Evolutionary conservation across 2,797 vertebrate species (phyloP).

Genomic region (Siniperca obscura): DNA sequence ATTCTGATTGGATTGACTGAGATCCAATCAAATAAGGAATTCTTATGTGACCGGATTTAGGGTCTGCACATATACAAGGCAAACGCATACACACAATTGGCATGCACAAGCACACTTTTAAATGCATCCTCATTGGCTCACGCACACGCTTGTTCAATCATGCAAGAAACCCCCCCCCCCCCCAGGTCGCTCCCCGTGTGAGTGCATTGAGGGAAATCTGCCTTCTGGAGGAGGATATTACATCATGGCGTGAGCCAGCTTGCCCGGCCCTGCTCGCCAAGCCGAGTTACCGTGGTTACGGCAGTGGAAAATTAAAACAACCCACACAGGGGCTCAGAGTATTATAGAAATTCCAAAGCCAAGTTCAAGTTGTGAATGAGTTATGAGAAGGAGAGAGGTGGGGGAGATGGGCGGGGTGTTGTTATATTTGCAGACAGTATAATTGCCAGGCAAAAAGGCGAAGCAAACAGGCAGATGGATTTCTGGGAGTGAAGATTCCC

Average conservation of each 20-base stretch:
- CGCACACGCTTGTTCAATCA: constrained; percentile 34
- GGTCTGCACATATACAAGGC: constrained; percentile 30
- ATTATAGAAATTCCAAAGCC: constrained; percentile 64
- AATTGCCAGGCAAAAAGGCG: constrained; percentile 31
- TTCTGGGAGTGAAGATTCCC: constrained; percentile 37
- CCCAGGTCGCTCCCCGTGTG: constrained; percentile 10
- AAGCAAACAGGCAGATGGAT: constrained; percentile 37
- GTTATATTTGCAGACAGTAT: constrained; percentile 37
- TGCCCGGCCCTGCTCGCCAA: constrained; percentile 40
- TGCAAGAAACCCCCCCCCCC: constrained; percentile 12
- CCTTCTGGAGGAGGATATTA: constrained; percentile 65
- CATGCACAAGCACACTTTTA: not conserved
- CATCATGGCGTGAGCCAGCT: constrained; percentile 53
- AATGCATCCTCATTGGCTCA: constrained; percentile 21
- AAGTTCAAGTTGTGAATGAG: constrained; percentile 62
- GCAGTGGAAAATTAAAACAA: constrained; percentile 75
- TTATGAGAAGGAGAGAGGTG: constrained; percentile 37
- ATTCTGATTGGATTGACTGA: constrained; percentile 77
- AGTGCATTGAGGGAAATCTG: constrained; percentile 73
- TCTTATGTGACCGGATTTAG: constrained; percentile 61
- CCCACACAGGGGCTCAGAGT: constrained; percentile 56
- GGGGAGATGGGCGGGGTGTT: constrained; percentile 2
- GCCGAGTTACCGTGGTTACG: constrained; percentile 69
- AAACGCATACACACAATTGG: not conserved
- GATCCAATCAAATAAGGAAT: constrained; percentile 78